phyloP scores from a whole-genome alignment of 2,888 invertebrate species.

The Aporophyla nigra region DNA sequence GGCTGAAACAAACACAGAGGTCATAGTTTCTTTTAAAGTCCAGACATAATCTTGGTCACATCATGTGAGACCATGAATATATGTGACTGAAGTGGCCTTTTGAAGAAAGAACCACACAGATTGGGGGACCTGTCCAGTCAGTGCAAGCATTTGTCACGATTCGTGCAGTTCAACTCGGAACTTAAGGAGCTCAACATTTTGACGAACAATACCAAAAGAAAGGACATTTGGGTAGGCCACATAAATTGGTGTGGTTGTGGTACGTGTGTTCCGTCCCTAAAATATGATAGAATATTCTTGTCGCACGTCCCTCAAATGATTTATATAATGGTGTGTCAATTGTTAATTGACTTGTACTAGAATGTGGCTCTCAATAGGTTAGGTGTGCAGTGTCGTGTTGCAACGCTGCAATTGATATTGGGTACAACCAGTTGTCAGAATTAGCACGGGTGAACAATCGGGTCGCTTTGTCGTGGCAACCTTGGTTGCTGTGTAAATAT shows the following conservation, averaged over 20 bases:
- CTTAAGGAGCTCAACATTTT: too few relatives aligned
- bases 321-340: conserved; percentile 40
- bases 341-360: conserved; percentile 55
- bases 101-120: too few relatives aligned
- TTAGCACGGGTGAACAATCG: conserved; percentile 47
- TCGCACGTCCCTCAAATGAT: conserved; percentile 21
- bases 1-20: too few relatives aligned
- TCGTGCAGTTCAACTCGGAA: too few relatives aligned
- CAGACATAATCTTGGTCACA: too few relatives aligned
- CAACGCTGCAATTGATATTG: conserved; percentile 54
- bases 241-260: not conserved
- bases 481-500: conserved; percentile 30
- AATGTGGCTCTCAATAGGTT: conserved; percentile 50
- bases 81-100: too few relatives aligned
- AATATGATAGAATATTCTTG: conserved; percentile 5
- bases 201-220: too few relatives aligned
- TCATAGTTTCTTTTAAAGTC: too few relatives aligned
- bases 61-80: too few relatives aligned
- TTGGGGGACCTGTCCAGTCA: too few relatives aligned
- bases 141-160: too few relatives aligned
- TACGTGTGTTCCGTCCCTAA: not conserved
- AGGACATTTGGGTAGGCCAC: too few relatives aligned
- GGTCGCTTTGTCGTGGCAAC: conserved; percentile 24
- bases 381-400: conserved; percentile 49
- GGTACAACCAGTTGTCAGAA: conserved; percentile 47